Percentiles rank a stretch among this genome's conserved stretches.
Conservation (phyloP, 2,113 vertebrate genomes). For the Rhinogobius similis region DNA sequence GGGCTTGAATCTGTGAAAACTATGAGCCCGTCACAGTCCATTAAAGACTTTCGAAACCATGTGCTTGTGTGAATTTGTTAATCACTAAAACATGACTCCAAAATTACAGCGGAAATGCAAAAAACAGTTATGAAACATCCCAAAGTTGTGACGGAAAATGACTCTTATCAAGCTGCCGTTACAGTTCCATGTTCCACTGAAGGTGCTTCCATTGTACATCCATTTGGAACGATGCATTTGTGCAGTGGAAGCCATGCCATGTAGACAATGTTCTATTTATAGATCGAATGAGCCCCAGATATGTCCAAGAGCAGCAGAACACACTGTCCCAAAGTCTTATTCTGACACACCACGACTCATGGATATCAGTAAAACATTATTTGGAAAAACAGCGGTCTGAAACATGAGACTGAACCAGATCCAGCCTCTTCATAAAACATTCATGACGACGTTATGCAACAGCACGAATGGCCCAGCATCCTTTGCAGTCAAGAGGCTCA, state of each 20-base stretch:
- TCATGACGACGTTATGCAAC: conserved; percentile 36
- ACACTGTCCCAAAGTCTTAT: background rate
- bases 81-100: background rate
- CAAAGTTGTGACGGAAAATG: too few species aligned
- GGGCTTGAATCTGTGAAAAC: too few species aligned
- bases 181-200: too few species aligned
- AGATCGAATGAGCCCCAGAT: background rate
- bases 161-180: too few species aligned
- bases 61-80: too few species aligned
- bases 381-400: background rate
- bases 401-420: background rate
- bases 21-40: too few species aligned
- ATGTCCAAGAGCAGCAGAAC: background rate
- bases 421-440: background rate
- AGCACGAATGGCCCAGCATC: background rate
- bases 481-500: conserved; percentile 6
- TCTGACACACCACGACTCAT: background rate
- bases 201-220: too few species aligned
- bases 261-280: background rate
- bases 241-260: background rate
- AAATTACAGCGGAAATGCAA: too few species aligned
- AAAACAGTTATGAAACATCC: too few species aligned
- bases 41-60: too few species aligned
- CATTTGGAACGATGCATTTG: too few species aligned
- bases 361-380: background rate